Conservation (phyloP, 92 coral and sea anemone species). For the Porites rus region DNA sequence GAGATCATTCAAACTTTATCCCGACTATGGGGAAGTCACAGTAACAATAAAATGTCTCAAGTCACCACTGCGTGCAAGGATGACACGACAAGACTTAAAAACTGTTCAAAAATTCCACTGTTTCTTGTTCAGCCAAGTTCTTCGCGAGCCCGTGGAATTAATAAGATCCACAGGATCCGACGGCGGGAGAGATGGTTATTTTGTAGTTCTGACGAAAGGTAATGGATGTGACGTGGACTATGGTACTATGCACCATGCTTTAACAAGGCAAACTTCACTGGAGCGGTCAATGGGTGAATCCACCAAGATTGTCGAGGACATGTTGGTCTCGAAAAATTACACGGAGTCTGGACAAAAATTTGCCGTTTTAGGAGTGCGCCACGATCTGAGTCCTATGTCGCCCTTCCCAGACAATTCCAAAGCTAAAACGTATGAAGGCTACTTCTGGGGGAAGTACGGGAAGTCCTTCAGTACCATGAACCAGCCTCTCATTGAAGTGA, state of each 20-base stretch:
- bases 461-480: slow-evolving; percentile 23
- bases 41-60: slow-evolving; percentile 49
- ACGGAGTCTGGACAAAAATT: slow-evolving; percentile 28
- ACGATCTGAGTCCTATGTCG: slow-evolving; percentile 61
- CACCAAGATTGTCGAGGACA: not conserved
- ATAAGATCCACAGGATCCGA: slow-evolving; percentile 32
- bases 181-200: slow-evolving; percentile 76
- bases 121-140: slow-evolving; percentile 61
- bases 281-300: not conserved
- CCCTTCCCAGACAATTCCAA: slow-evolving; percentile 79
- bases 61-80: not conserved
- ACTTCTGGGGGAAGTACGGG: slow-evolving; percentile 56
- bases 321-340: slow-evolving; percentile 20
- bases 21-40: slow-evolving; percentile 70
- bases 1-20: slow-evolving; percentile 78
- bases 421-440: slow-evolving; percentile 78
- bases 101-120: slow-evolving; percentile 68
- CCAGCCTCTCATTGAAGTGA: slow-evolving; percentile 81
- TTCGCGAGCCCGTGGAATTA: slow-evolving; percentile 57
- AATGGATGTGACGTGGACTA: slow-evolving; percentile 24
- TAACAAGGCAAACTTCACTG: not conserved
- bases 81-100: slow-evolving; percentile 21
- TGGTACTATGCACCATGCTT: slow-evolving; percentile 9
- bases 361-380: slow-evolving; percentile 61
- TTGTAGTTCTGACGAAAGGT: slow-evolving; percentile 66